Percentiles rank a stretch among this genome's conserved stretches.
phyloP scores from a whole-genome alignment of 2,888 invertebrate species.

The Andrena trimmerana region DNA sequence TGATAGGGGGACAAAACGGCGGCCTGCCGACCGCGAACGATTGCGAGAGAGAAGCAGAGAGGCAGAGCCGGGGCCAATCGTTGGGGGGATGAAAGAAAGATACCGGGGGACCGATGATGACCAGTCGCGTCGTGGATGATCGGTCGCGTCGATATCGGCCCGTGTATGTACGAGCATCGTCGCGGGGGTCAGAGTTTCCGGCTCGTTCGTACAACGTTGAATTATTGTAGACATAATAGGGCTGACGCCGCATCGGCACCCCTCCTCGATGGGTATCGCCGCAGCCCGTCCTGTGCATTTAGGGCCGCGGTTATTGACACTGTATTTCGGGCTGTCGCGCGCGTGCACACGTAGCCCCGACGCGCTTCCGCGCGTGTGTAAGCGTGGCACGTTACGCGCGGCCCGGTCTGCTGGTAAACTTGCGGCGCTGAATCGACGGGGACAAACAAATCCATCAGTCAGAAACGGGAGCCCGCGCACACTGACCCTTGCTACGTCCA shows the following conservation, averaged over 20 bases:
- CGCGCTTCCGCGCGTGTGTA: slow-evolving; percentile 19
- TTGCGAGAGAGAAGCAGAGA: slow-evolving; percentile 16
- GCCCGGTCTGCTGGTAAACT: slow-evolving; percentile 61
- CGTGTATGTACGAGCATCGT: slow-evolving; percentile 1
- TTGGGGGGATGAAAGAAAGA: slow-evolving; percentile 19
- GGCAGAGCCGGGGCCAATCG: slow-evolving; percentile 2
- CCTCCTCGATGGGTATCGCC: slow-evolving; percentile 54
- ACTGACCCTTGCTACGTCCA: slow-evolving; percentile 9
- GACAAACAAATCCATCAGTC: slow-evolving; percentile 80
- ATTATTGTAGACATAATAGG: slow-evolving; percentile 74
- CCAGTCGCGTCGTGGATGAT: slow-evolving; percentile 4
- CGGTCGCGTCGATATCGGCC: slow-evolving; percentile 3
- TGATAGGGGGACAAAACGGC: slow-evolving; percentile 59
- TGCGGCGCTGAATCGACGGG: slow-evolving; percentile 67
- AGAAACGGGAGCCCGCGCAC: slow-evolving; percentile 43
- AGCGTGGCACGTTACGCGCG: slow-evolving; percentile 30
- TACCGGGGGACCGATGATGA: slow-evolving; percentile 14
- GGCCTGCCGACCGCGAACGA: slow-evolving; percentile 35
- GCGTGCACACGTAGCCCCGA: slow-evolving; percentile 26
- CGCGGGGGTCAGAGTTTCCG: slow-evolving; percentile 25
- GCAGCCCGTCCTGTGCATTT: slow-evolving; percentile 62
- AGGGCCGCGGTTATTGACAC: slow-evolving; percentile 68
- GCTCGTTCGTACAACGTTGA: slow-evolving; percentile 65
- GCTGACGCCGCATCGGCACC: slow-evolving; percentile 70
- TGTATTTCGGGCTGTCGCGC: slow-evolving; percentile 62